Conservation (phyloP, 2,113 vertebrate species). For the Aldabrachelys gigantea region DNA sequence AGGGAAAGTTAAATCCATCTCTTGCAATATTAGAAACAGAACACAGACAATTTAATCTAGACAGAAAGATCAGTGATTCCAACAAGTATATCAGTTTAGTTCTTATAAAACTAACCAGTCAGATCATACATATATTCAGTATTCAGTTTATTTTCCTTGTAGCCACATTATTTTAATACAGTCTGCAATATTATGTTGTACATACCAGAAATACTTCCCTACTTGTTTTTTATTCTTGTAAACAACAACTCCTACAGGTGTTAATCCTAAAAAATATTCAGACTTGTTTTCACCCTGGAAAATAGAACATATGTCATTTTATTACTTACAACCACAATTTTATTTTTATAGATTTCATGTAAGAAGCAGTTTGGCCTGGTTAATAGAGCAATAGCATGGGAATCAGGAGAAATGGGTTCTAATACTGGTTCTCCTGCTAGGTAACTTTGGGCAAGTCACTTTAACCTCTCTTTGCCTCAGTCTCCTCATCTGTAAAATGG, state of each 20-base stretch:
- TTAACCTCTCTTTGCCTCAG: background rate
- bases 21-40: background rate
- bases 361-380: background rate
- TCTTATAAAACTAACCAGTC: background rate
- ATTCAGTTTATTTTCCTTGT: background rate
- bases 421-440: background rate
- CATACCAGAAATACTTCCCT: conserved; percentile 95
- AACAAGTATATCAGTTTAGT: background rate
- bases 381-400: background rate
- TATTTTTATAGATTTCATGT: background rate
- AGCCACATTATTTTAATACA: background rate
- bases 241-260: conserved; percentile 89
- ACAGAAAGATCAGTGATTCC: background rate
- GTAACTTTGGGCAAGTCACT: background rate
- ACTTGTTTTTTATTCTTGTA: conserved; percentile 95
- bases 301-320: conserved; percentile 27
- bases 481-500: background rate
- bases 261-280: conserved; percentile 93
- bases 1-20: background rate
- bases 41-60: background rate
- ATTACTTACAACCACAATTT: background rate
- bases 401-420: background rate
- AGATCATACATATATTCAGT: background rate
- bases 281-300: conserved; percentile 91
- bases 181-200: conserved; percentile 30